Base-by-base conservation (phyloP, 2,888 invertebrate genomes). In the Mythimna impura region DNA sequence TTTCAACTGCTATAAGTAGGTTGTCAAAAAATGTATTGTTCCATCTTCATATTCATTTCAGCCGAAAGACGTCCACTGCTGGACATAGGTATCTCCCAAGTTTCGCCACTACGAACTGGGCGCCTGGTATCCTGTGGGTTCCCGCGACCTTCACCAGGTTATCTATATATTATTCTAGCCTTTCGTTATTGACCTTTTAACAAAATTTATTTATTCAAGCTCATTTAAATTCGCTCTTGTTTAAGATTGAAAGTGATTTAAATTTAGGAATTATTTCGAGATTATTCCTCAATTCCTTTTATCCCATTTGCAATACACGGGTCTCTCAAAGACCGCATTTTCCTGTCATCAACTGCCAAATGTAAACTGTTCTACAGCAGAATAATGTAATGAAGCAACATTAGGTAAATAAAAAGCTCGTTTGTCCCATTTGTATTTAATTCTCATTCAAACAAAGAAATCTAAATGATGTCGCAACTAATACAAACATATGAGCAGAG, bases 391-490 rank as follows among this genome's bases (percentile, higher is more conserved):
- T 84, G 82, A 64, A 68, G 71, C 64, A 79, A 84, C 70, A 76
- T 76, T 82, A 79, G 82, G 66, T 61, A 52, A 68, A 60, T 65
- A 69, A 66, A 65, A 68, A 60, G 57, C 57, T 63, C 58, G 64
- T 65, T 72, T 66, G 83, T 52, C 57, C 67, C 62, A 75, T 80
- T 80, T 83, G 55, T 71, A 52, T 80, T 65, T 71, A 58, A 71
- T 63, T 62, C 61, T 65, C 60, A 71, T 67, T 64, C 58, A 71
- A 79, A 85, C 76, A 73, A 73, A 80, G 77, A 73, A 74, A 74
- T 82, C 43, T 50, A 30, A 75, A 80, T 66, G 73, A 71, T 74
- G 80, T 82, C 34, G 74, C 68, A 69, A 76, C 66, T 47, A 20
- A 72, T 55, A 54, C 30, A 54, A 73, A 73, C 52, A 55, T 47